Evolutionary conservation across 1,140 invertebrate species (phyloP).

Genomic region (Micrasema longulum): DNA sequence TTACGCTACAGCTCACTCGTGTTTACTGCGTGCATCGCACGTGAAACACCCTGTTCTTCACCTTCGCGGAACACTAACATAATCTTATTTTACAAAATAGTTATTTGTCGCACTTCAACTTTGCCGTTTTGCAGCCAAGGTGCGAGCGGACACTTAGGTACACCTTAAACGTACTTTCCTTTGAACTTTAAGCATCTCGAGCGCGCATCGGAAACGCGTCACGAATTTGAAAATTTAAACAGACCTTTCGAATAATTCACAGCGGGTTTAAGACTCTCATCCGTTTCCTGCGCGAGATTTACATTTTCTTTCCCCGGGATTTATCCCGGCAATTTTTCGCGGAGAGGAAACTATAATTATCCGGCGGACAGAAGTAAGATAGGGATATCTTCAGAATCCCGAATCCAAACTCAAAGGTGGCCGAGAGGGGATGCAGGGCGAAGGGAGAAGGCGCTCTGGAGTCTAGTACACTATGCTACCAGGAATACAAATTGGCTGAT

Average conservation of each 20-base stretch:
- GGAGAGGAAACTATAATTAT: slow-evolving; percentile 42
- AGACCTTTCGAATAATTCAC: slow-evolving; percentile 28
- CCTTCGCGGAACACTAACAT: neutral
- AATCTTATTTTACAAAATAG: neutral
- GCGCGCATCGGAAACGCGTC: neutral
- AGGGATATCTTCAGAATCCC: neutral
- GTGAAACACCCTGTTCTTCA: neutral
- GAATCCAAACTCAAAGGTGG: slow-evolving; percentile 4
- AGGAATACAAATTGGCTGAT: slow-evolving; percentile 54
- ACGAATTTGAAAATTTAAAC: neutral
- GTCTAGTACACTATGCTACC: slow-evolving; percentile 50
- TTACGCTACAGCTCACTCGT: too few relatives aligned
- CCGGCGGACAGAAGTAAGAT: slow-evolving; percentile 31
- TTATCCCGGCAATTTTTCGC: slow-evolving; percentile 18
- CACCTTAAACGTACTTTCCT: neutral
- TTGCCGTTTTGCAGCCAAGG: neutral
- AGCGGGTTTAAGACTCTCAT: slow-evolving; percentile 12
- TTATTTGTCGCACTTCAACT: neutral
- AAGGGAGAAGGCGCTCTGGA: slow-evolving; percentile 44
- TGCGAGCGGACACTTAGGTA: neutral
- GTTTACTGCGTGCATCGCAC: too few relatives aligned
- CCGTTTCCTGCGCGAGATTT: slow-evolving; percentile 38
- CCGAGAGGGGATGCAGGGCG: neutral
- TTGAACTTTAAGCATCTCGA: neutral
- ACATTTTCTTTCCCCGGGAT: slow-evolving; percentile 38